Conservation (phyloP, 2,113 vertebrate genomes). For the Pholis gunnellus region DNA sequence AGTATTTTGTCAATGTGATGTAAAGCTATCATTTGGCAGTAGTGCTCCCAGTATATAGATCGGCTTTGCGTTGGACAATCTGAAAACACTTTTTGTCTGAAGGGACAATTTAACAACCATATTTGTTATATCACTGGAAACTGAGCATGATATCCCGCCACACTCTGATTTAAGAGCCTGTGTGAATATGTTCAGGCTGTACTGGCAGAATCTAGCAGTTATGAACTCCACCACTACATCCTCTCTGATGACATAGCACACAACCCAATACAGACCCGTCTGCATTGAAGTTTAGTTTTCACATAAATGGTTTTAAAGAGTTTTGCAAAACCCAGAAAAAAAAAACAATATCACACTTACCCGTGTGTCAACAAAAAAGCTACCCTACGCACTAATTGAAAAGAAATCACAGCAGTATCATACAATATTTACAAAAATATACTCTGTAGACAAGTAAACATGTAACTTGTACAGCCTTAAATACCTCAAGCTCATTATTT, state of each 20-base stretch:
- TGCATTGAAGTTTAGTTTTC: constrained; percentile 32
- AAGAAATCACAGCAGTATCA: constrained; percentile 49
- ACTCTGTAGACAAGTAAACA: constrained; percentile 23
- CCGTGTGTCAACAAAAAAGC: constrained; percentile 62
- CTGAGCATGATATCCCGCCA: neutral
- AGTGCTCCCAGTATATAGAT: neutral
- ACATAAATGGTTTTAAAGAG: constrained; percentile 20
- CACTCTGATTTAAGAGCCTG: constrained; percentile 7
- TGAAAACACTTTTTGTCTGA: neutral
- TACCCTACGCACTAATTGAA: constrained; percentile 37
- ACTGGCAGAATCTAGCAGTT: neutral
- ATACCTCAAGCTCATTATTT: constrained; percentile 20
- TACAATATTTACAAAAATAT: constrained; percentile 78
- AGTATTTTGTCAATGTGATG: neutral
- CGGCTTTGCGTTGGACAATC: constrained; percentile 11
- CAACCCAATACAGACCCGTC: constrained; percentile 6
- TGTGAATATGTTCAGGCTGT: neutral
- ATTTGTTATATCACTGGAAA: neutral
- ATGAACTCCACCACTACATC: neutral
- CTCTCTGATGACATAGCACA: neutral
- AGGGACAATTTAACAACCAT: neutral
- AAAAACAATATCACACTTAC: constrained; percentile 71
- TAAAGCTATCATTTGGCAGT: neutral
- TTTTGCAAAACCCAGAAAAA: neutral
- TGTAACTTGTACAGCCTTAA: constrained; percentile 43